Conservation (phyloP, 2,113 vertebrate species). For the Petrocephalus zakoni region DNA sequence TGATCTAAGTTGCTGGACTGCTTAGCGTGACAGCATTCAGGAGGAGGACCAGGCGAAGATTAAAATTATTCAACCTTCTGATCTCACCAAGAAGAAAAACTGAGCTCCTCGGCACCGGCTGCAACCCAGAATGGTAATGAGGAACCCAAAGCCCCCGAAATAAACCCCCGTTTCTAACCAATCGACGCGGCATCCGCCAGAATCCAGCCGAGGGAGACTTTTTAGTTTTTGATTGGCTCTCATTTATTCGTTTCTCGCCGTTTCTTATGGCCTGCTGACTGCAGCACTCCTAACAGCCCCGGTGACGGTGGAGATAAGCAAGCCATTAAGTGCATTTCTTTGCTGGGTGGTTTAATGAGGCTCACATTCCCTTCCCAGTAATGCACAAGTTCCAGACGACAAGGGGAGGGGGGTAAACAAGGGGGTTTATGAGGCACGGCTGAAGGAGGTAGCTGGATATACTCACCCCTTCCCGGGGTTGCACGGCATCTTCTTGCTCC, state of each 20-base stretch:
- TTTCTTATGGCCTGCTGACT: not conserved
- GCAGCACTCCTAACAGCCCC: not conserved
- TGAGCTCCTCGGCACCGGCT: not conserved
- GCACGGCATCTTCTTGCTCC: slow-evolving; percentile 86
- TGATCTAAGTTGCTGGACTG: not conserved
- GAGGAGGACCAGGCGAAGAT: not conserved
- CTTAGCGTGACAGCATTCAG: not conserved
- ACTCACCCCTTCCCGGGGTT: slow-evolving; percentile 80
- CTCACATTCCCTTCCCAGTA: not conserved
- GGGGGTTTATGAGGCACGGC: not conserved
- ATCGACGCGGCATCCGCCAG: not conserved
- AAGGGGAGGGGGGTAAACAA: not conserved
- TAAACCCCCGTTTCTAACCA: not conserved
- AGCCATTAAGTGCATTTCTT: not conserved
- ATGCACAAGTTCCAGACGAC: not conserved
- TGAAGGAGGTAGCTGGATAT: not conserved
- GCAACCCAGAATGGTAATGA: not conserved
- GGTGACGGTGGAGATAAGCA: not conserved
- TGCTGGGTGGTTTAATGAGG: not conserved
- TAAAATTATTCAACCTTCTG: not conserved
- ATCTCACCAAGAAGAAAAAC: not conserved
- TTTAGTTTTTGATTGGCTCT: not conserved
- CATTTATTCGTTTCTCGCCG: not conserved
- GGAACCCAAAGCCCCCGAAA: not conserved
- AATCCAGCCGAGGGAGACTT: not conserved